A percentile compares a stretch with the other conserved stretches of the same genome.
Evolutionary conservation across 1,140 invertebrate species (phyloP).

Genomic region (Drosophila carrolli): DNA sequence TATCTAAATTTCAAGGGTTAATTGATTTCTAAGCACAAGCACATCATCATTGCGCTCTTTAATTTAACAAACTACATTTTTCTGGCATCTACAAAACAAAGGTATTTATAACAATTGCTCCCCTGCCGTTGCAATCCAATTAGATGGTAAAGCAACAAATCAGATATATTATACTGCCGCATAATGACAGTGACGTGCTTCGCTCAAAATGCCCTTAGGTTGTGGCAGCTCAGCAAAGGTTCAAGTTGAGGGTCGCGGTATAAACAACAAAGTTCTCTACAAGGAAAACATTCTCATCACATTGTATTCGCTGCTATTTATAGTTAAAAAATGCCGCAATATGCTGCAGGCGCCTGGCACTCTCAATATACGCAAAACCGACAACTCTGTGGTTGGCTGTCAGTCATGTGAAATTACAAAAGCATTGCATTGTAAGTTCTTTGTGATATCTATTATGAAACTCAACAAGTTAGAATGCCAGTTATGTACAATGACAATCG

Average conservation of each 20-base stretch:
- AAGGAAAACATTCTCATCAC: constrained; percentile 21
- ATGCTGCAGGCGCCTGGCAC: constrained; percentile 39
- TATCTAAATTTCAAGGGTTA: not conserved
- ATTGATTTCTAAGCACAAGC: not conserved
- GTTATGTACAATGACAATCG: constrained; percentile 15
- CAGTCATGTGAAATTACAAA: not conserved
- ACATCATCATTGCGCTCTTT: not conserved
- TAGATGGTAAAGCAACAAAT: constrained; percentile 52
- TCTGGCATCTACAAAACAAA: not conserved
- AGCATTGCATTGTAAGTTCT: not conserved
- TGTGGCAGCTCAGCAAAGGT: constrained; percentile 46
- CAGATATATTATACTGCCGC: constrained; percentile 23
- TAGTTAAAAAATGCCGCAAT: constrained; percentile 42
- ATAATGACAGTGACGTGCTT: constrained; percentile 48
- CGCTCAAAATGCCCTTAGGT: constrained; percentile 22
- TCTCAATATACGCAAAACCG: constrained; percentile 25
- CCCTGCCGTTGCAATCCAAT: constrained; percentile 49
- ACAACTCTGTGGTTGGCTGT: constrained; percentile 4
- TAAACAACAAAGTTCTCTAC: constrained; percentile 21
- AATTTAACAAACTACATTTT: constrained; percentile 6
- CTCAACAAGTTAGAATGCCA: constrained; percentile 3
- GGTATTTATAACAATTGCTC: constrained; percentile 15
- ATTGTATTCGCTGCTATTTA: constrained; percentile 38
- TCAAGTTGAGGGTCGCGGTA: constrained; percentile 69
- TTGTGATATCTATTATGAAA: constrained; percentile 10